Evolutionary conservation across 2,888 invertebrate genomes (phyloP).

Genomic region (Callimorpha dominula): DNA sequence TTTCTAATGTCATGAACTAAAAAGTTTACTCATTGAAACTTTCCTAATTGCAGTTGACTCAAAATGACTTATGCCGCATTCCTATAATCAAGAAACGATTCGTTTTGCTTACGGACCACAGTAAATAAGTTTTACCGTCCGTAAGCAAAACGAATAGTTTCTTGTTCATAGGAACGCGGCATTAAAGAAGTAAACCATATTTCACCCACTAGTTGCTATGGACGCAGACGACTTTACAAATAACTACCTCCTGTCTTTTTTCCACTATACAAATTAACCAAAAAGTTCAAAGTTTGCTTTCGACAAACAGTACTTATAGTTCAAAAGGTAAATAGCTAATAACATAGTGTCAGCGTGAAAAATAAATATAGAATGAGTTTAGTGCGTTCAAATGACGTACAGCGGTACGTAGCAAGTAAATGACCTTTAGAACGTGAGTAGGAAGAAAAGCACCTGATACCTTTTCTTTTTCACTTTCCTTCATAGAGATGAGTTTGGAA

Average conservation of each 20-base stretch:
- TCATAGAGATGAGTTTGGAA: slow-evolving; percentile 5
- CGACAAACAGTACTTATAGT: neutral
- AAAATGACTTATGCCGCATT: too few relatives aligned
- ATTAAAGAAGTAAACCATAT: too few relatives aligned
- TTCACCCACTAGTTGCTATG: too few relatives aligned
- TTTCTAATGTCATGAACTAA: too few relatives aligned
- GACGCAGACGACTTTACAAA: too few relatives aligned
- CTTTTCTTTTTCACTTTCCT: slow-evolving; percentile 7
- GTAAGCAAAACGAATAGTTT: too few relatives aligned
- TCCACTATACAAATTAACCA: neutral
- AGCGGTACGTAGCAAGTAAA: slow-evolving; percentile 14
- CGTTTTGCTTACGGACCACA: too few relatives aligned
- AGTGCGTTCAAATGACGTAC: slow-evolving; percentile 15
- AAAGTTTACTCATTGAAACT: too few relatives aligned
- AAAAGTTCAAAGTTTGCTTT: slow-evolving; percentile 2
- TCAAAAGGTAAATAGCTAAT: slow-evolving; percentile 9
- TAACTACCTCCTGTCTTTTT: neutral
- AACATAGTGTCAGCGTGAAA: slow-evolving; percentile 13
- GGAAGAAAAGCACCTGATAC: slow-evolving; percentile 20
- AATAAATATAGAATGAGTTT: slow-evolving; percentile 15
- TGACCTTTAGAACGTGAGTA: slow-evolving; percentile 20
- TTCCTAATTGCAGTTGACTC: too few relatives aligned
- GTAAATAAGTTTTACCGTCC: too few relatives aligned
- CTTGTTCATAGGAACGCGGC: too few relatives aligned
- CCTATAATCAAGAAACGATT: too few relatives aligned